phyloP scores from a whole-genome alignment of 1,140 invertebrate species.

The Druon quercuslanigerum region DNA sequence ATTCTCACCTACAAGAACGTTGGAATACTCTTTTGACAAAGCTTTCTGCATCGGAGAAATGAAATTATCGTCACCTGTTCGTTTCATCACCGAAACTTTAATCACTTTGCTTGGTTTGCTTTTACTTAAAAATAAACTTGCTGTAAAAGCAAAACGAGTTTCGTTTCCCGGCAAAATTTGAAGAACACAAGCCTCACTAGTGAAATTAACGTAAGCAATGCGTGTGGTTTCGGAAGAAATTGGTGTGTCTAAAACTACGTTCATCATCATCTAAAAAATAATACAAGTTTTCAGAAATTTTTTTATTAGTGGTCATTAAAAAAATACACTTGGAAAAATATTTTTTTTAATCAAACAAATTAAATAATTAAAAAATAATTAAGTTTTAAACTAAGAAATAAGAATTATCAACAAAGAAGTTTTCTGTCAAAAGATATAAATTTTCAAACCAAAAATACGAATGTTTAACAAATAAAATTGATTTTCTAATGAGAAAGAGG shows the following conservation, averaged over 20 bases:
- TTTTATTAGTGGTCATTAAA: no score
- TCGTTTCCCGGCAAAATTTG: conserved; percentile 80
- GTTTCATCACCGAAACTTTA: conserved; percentile 86
- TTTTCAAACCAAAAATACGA: no score
- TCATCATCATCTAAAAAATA: conserved; percentile 77
- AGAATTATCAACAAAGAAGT: no score
- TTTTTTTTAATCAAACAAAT: no score
- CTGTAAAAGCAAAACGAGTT: conserved; percentile 85
- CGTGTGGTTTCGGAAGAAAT: conserved; percentile 77
- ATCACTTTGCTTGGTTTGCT: conserved; percentile 89
- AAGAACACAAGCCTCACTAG: conserved; percentile 77
- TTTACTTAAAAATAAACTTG: conserved; percentile 88
- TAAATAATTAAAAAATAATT: no score
- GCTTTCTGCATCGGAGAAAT: conserved; percentile 87
- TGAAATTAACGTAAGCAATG: conserved; percentile 76
- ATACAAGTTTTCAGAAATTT: no score
- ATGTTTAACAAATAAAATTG: no score
- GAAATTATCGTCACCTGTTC: conserved; percentile 88
- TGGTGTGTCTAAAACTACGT: conserved; percentile 73
- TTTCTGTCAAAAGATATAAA: no score
- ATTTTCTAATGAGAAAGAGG: no score
- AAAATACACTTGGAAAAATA: no score
- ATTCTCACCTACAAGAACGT: conserved; percentile 83
- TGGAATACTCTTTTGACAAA: conserved; percentile 81
- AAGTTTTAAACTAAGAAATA: no score